Base-by-base conservation (phyloP, 2,113 vertebrate species). In the Lagenorhynchus albirostris region DNA sequence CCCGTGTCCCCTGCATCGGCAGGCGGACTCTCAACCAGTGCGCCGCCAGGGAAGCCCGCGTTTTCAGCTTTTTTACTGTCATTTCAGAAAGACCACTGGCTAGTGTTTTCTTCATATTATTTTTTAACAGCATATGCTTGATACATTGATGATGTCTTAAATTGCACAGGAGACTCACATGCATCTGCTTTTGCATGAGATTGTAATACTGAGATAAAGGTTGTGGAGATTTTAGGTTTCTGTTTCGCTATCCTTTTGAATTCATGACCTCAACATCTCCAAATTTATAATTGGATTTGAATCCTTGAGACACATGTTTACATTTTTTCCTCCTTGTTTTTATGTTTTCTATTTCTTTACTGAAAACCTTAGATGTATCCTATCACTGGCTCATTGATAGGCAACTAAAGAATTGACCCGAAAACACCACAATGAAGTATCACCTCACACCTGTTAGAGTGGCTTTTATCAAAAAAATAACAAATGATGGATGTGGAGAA, bases 311-410 rank as follows among this genome's bases (percentile, higher is more conserved):
- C 2, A 31, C 21, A 82, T 92, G 21, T 74, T 93, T 89, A 63
- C 41, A 23, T 12, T 68, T 29, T n/a, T 53, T 0, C 38, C 21
- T 21, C 26, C 26, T 89, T 89, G 47, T 63, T 68, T 17, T 29
- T n/a, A 73, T 63, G n/a, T 89, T 94, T 95, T 77, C n/a, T 82
- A n/a, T 38, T 60, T 95, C 36, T 92, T 80, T 29, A 60, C 17
- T 67, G n/a, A 95, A 92, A 82, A 89, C 65, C 23, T 85, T 84
- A 25, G 23, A 8, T 9, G 6, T 44, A 36, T 26, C 74, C 25
- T 81, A n/a, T 53, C 68, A 53, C 23, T 65, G 36, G 33, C 38
- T 87, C 60, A 23, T 91, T 38, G 8, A 67, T 38, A 68, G 10
- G 7, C 25, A 82, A n/a, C 65, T 82, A 44, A 96, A 89, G n/a